Conservation (phyloP, 2,888 invertebrate genomes). For the Anthrax anthrax region DNA sequence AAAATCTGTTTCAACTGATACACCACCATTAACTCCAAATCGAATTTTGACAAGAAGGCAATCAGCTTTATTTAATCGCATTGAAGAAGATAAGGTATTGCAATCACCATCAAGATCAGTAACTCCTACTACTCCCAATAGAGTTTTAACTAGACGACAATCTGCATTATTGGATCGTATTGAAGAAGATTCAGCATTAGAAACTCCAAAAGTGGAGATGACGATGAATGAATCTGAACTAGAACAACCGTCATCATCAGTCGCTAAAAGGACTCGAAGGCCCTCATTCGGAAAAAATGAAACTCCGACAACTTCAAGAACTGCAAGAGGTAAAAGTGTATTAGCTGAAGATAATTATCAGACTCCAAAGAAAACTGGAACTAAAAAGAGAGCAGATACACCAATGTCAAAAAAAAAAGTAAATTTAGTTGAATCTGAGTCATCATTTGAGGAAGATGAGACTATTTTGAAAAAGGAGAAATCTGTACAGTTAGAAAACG, state of each 20-base stretch:
- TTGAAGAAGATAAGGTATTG: constrained; percentile 14
- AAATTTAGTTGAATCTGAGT: background rate
- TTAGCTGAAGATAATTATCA: constrained; percentile 5
- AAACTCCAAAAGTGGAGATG: constrained; percentile 17
- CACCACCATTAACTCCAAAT: constrained; percentile 4
- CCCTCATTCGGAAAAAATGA: constrained; percentile 12
- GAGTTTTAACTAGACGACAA: constrained; percentile 14
- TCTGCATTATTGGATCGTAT: constrained; percentile 18
- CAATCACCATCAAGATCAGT: constrained; percentile 16
- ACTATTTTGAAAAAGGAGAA: background rate
- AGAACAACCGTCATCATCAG: constrained; percentile 6
- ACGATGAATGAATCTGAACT: constrained; percentile 16
- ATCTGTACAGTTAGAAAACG: background rate
- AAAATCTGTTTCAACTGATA: constrained; percentile 7
- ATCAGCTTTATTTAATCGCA: constrained; percentile 15
- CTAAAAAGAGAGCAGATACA: background rate
- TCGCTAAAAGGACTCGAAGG: constrained; percentile 15
- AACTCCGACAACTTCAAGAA: background rate
- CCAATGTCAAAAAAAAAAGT: background rate
- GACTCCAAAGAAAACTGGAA: constrained; percentile 2
- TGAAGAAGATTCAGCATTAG: constrained; percentile 14
- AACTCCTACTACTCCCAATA: background rate
- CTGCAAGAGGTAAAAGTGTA: constrained; percentile 1
- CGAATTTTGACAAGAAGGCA: constrained; percentile 15
- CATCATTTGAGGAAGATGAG: background rate